These are phyloP conservation scores for Ellobium chinense DNA, from an alignment of 2,888 invertebrate species.

Conservation along the genomic window DNA sequence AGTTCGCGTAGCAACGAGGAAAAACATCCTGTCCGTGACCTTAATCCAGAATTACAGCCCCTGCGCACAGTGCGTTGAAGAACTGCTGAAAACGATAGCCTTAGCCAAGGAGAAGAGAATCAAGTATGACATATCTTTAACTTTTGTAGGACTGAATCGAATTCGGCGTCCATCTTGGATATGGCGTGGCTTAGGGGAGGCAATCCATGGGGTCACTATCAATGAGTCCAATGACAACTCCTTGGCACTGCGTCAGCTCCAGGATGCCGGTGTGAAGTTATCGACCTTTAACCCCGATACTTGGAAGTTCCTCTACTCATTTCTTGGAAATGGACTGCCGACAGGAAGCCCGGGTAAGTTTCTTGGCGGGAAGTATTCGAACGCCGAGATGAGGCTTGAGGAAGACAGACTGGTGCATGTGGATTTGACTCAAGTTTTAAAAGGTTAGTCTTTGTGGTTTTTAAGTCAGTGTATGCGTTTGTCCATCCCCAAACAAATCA, in stretches of 20 bases:
- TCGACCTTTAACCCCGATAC: slow-evolving; percentile 42
- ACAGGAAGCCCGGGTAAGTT: slow-evolving; percentile 27
- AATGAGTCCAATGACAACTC: slow-evolving; percentile 49
- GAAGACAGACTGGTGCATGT: slow-evolving; percentile 36
- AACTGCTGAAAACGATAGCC: slow-evolving; percentile 36
- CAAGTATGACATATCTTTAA: slow-evolving; percentile 38
- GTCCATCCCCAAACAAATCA: too few relatives aligned
- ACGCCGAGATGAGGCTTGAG: slow-evolving; percentile 26
- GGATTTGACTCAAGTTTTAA: slow-evolving; percentile 34
- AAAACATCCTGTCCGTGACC: slow-evolving; percentile 30
- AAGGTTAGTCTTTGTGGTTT: slow-evolving; percentile 15
- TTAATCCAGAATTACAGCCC: slow-evolving; percentile 46
- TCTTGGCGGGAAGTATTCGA: slow-evolving; percentile 30
- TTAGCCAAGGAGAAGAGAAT: slow-evolving; percentile 45
- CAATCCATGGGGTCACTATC: slow-evolving; percentile 15
- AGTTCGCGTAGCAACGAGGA: slow-evolving; percentile 45
- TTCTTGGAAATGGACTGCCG: slow-evolving; percentile 42
- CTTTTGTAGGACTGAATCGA: slow-evolving; percentile 42
- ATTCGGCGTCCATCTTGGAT: slow-evolving; percentile 41
- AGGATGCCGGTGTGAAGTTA: slow-evolving; percentile 42
- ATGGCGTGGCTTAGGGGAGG: slow-evolving; percentile 28
- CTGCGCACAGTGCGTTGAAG: slow-evolving; percentile 37
- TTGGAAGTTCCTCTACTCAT: slow-evolving; percentile 46
- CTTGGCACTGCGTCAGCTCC: slow-evolving; percentile 29
- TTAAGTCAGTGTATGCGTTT: too few relatives aligned